phyloP scores from a whole-genome alignment of 2,113 vertebrate species.

The Dromaius novaehollandiae region DNA sequence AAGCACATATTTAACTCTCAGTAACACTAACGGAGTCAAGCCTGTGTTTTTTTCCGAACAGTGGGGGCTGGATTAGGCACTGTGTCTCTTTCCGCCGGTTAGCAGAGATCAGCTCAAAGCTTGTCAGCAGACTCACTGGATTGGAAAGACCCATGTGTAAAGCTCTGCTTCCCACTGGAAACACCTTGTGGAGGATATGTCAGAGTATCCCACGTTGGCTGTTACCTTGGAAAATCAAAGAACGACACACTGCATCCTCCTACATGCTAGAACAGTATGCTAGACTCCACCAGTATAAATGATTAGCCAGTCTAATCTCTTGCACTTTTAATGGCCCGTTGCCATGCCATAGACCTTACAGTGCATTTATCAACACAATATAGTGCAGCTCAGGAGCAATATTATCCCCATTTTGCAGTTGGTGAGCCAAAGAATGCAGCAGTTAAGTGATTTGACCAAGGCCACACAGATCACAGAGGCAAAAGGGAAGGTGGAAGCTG shows the following conservation, averaged over 20 bases:
- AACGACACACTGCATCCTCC: neutral
- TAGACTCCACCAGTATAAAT: neutral
- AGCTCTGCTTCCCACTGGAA: neutral
- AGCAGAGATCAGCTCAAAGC: neutral
- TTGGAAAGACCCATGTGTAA: accelerated
- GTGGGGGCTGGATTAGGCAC: neutral
- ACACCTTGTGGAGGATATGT: neutral
- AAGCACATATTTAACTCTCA: neutral
- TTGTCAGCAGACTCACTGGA: accelerated
- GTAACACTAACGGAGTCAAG: neutral
- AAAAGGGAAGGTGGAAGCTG: neutral
- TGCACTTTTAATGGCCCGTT: accelerated
- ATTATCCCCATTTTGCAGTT: accelerated
- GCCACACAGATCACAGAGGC: neutral
- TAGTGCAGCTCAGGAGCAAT: neutral
- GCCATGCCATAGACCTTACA: neutral
- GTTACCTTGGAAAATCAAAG: neutral
- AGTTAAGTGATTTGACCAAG: neutral
- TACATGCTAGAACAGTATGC: accelerated
- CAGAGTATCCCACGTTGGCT: neutral
- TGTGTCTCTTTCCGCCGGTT: neutral
- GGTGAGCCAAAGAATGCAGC: neutral
- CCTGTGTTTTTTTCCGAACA: neutral
- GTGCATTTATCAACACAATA: neutral
- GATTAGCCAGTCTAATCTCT: neutral